Evolutionary conservation across 2,888 invertebrate genomes (phyloP), one percentile per base, ranked within the genome.

Genomic region (Nudaria mundana): DNA sequence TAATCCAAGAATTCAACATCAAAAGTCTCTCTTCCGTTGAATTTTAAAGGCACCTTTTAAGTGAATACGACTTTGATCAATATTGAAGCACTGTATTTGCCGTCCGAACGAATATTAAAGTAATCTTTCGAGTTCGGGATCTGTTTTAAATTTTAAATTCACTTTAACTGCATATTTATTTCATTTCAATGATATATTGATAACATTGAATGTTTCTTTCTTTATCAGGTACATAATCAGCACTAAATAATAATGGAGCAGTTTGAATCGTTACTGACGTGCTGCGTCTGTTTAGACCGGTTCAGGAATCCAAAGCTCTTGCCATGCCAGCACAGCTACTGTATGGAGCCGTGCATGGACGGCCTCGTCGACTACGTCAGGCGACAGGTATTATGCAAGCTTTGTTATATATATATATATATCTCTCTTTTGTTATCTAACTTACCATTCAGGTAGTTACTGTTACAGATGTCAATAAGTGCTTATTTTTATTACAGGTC

Each of bases 301-400:
- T 99, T 95, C 89, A 92, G 96, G 70, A 97, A 97, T 80, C 99
- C 99, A n/a, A 99, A 98, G 90, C 91, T 99, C 76, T 88, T 99
- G 76, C 98, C 98, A 93, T 98, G 98, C 81, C 99, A 99, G 91
- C 99, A 99, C 92, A 98, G 98, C 68, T 99, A 97, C 88, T 99
- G 99, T 78, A 96, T 97, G 95, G 97, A 98, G 74, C 98, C 99
- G 37, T 99, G 99, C 84, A 95, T 99, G 93, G 98, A 98, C 85
- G 97, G 98, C 54, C 91, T 98, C 34, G 96, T 98, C 73, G 97
- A 98, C 89, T 97, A 97, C 80, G 97, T 97, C 56, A 92, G 97
- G 60, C 91, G 97, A 87, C 97, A 97, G 92, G 95, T 95, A 83
- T 79, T 40, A 1, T 11, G 20, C 2, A 1, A 16, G 3, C 20